Conservation (phyloP, 2,797 vertebrate species). For the Oophaga sylvatica region DNA sequence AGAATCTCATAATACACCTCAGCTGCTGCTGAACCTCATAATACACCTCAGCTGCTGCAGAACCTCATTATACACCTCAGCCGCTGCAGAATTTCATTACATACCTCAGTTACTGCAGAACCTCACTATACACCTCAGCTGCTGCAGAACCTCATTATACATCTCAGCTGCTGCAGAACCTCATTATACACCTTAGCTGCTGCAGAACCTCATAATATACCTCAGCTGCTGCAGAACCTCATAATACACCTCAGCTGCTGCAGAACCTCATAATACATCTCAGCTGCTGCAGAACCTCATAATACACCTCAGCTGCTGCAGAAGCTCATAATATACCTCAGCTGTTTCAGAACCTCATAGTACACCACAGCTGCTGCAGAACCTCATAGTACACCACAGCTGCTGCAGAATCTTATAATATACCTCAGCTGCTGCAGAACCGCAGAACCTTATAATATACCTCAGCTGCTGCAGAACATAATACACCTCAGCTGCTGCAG, state of each 20-base stretch:
- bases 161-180: background rate
- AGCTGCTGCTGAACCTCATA: background rate
- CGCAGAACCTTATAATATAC: background rate
- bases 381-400: background rate
- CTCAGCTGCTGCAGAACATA: background rate
- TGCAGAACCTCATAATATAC: background rate
- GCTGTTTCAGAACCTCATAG: background rate
- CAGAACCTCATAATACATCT: background rate
- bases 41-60: background rate
- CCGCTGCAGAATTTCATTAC: too few species aligned
- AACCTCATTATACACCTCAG: background rate
- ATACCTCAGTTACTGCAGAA: background rate
- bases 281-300: background rate
- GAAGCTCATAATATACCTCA: background rate
- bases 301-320: background rate
- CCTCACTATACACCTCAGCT: too few species aligned
- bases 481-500: background rate
- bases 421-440: background rate
- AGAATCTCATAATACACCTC: background rate
- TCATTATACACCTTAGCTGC: background rate
- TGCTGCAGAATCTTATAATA: background rate
- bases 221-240: background rate
- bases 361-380: background rate
- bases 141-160: too few species aligned
- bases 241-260: background rate